Evolutionary conservation across 2,113 vertebrate genomes (phyloP).

Genomic region (Eupsittula cactorum): DNA sequence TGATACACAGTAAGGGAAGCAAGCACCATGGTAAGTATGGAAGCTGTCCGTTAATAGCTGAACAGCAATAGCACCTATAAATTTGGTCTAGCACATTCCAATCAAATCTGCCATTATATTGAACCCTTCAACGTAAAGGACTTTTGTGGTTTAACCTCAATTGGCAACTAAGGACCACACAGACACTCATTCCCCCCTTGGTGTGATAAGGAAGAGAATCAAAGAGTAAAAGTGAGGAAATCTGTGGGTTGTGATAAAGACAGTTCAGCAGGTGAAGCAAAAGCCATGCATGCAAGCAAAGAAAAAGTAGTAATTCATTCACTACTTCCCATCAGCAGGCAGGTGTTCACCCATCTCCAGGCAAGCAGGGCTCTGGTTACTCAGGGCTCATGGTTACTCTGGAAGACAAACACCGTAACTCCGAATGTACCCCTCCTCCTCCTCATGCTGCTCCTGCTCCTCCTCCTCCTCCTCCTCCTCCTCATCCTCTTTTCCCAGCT

Average conservation of each 20-base stretch:
- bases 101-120: not conserved
- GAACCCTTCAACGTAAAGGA: not conserved
- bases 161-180: not conserved
- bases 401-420: not conserved
- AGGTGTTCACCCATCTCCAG: not conserved
- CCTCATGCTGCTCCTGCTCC: too few relatives aligned
- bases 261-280: not conserved
- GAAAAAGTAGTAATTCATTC: not conserved
- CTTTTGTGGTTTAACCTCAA: not conserved
- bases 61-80: not conserved
- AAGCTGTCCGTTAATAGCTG: not conserved
- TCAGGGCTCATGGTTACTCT: not conserved
- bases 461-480: not conserved
- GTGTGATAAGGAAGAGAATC: not conserved
- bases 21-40: not conserved
- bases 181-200: not conserved
- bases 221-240: not conserved
- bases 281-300: not conserved
- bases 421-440: not conserved
- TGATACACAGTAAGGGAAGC: not conserved
- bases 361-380: not conserved
- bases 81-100: not conserved
- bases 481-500: not conserved
- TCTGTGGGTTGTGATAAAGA: not conserved
- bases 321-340: not conserved